These are phyloP conservation scores for Ictalurus furcatus DNA, from an alignment of 2,113 vertebrate species.

Conservation along the genomic window DNA sequence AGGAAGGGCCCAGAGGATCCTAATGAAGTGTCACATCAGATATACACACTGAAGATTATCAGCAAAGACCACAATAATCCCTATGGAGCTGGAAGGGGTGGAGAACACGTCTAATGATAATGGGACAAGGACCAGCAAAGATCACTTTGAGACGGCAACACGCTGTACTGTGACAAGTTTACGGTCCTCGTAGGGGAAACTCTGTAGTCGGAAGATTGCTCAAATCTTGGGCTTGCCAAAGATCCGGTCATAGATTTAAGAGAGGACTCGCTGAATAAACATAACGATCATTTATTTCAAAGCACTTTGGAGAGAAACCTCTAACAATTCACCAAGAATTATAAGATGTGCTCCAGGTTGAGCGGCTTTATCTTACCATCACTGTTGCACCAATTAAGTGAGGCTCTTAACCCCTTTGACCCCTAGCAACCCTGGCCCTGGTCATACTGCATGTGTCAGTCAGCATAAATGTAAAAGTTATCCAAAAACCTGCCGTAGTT, in stretches of 20 bases:
- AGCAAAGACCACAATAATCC: neutral
- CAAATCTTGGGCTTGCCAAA: neutral
- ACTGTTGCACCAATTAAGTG: neutral
- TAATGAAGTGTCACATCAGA: neutral
- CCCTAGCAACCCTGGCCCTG: neutral
- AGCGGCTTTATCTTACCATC: neutral
- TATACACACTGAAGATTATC: conserved; percentile 2
- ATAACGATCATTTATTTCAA: neutral
- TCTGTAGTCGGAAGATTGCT: neutral
- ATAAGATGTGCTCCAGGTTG: neutral
- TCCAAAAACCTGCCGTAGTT: neutral
- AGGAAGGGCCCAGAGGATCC: neutral
- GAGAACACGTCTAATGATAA: neutral
- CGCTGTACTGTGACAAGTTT: neutral
- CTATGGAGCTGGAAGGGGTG: neutral
- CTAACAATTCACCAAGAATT: neutral
- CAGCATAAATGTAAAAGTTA: neutral
- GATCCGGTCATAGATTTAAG: neutral
- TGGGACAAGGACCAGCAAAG: neutral
- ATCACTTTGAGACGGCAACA: neutral
- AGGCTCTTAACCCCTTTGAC: neutral
- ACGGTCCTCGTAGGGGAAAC: neutral
- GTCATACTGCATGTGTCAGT: neutral
- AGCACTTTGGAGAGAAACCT: neutral
- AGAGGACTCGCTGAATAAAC: neutral